Evolutionary conservation across 2,797 vertebrate species (phyloP), one percentile per base, ranked within the genome.

Genomic region (Xerus rutilus): DNA sequence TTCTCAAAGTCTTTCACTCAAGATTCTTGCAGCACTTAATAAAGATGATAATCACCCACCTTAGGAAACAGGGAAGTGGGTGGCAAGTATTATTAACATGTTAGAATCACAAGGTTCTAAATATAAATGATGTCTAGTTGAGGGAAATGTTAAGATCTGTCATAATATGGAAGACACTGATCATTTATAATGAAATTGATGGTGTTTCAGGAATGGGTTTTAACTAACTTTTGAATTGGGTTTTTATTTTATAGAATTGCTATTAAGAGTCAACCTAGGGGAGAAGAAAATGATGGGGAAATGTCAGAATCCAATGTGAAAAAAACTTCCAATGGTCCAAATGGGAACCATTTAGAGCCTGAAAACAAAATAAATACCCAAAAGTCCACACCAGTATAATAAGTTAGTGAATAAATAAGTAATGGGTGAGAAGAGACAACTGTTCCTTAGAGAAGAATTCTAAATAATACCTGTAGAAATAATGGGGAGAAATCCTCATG

Each of bases 171-270:
- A 95, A 95, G 79, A 54, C 12, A 32, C 14, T 86, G 8, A 39
- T 90, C 62, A 95, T 67, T 95, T 84, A 78, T 85, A 74, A 89
- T 54, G 72, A 93, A 70, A 95, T 84, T 78, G 25, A 65, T 77
- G 14, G 73, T 21, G 57, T 79, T 81, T 74, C 69, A 92, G 93
- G 49, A 88, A 49, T 43, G 57, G 35, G 4, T 86, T 95, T 89
- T 81, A 92, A 89, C n/a, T 88, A 35, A 85, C 20, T 59, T 83
- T 77, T 84, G 64, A 96, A 79, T 30, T 91, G 54, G 39, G 28
- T 67, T 83, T 95, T 93, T 54, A 79, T 74, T 93, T 69, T 25
- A 62, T 45, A 65, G 15, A 14, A 5, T 25, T 62, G 49, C 43
- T 77, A 59, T 35, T 54, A 74, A 94, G 78, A 93, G 47, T 70